A percentile compares a stretch with the other conserved stretches of the same genome.
These are phyloP conservation scores for Hypena proboscidalis DNA, from an alignment of 2,888 invertebrate genomes.

Conservation along the genomic window DNA sequence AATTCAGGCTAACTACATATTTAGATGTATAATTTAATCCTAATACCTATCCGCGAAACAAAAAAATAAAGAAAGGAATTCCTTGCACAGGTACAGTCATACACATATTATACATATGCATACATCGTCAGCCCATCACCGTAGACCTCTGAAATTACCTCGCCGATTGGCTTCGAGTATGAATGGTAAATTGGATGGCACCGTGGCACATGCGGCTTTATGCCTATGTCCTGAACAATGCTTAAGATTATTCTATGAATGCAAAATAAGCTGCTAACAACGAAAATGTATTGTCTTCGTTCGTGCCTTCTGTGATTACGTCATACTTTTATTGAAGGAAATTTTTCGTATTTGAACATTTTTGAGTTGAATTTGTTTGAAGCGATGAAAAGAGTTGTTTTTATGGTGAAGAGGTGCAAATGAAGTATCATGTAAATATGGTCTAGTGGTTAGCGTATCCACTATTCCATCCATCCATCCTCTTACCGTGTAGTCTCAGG, in stretches of 20 bases:
- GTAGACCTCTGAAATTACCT: slow-evolving; percentile 76
- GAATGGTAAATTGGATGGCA: slow-evolving; percentile 79
- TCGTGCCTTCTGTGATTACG: slow-evolving; percentile 73
- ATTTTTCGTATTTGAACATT: slow-evolving; percentile 26
- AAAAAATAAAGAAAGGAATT: no score
- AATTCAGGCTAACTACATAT: no score
- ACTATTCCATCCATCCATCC: no score
- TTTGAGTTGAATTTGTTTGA: slow-evolving; percentile 3
- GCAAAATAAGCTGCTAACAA: slow-evolving; percentile 78
- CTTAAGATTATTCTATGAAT: slow-evolving; percentile 83
- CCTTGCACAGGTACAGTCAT: slow-evolving; percentile 15
- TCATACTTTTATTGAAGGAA: slow-evolving; percentile 49
- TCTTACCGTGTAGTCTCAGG: no score
- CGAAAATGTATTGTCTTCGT: slow-evolving; percentile 62
- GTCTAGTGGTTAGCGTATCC: no score
- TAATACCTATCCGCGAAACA: no score
- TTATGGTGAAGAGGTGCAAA: no score
- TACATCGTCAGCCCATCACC: slow-evolving; percentile 37
- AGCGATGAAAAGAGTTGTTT: not conserved
- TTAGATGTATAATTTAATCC: no score
- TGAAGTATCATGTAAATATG: no score
- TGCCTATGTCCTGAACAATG: slow-evolving; percentile 68
- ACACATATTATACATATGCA: slow-evolving; percentile 42
- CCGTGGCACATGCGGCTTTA: slow-evolving; percentile 59
- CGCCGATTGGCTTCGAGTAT: slow-evolving; percentile 77